Percentiles rank a stretch among this genome's conserved stretches.
These are phyloP conservation scores for Eledona agricola DNA, from an alignment of 2,888 invertebrate species.

Conservation along the genomic window DNA sequence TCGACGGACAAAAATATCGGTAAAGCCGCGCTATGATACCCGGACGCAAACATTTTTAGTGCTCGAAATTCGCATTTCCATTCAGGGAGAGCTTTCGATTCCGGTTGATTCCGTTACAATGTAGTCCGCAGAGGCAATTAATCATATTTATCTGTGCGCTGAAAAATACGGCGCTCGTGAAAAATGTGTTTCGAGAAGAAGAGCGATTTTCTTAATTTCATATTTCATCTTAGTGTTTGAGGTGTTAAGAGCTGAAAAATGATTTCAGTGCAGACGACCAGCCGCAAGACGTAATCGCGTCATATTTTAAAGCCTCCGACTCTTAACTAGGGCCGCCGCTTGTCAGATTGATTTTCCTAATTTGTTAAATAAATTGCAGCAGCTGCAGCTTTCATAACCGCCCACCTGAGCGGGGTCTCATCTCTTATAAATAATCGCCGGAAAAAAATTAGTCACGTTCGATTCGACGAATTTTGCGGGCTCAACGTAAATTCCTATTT, in stretches of 20 bases:
- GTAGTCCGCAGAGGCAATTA: conserved; percentile 32
- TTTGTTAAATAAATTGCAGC: conserved; percentile 46
- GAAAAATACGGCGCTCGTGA: conserved; percentile 33
- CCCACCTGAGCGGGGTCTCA: conserved; percentile 42
- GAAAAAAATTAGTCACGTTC: conserved; percentile 24
- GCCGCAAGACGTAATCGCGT: conserved; percentile 42
- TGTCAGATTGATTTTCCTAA: conserved; percentile 45
- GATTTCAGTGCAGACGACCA: conserved; percentile 39
- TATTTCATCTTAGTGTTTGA: conserved; percentile 39
- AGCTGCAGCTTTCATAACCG: conserved; percentile 40
- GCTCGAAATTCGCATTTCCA: conserved; percentile 12
- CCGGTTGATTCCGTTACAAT: conserved; percentile 35
- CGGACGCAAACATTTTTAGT: too few species aligned
- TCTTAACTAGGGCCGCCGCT: conserved; percentile 37
- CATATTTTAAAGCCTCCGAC: conserved; percentile 41
- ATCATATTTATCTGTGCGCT: conserved; percentile 35
- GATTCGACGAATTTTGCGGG: conserved; percentile 29
- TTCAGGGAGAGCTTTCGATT: conserved; percentile 14
- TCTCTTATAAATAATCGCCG: too few species aligned
- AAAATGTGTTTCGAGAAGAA: conserved; percentile 32
- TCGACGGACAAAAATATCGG: too few species aligned
- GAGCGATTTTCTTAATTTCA: conserved; percentile 42
- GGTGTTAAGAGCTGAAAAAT: conserved; percentile 42
- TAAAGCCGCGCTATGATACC: too few species aligned
- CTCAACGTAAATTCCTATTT: conserved; percentile 34